These are phyloP conservation scores for Arrhamphus sclerolepis DNA, from an alignment of 2,797 vertebrate genomes.

Conservation along the genomic window DNA sequence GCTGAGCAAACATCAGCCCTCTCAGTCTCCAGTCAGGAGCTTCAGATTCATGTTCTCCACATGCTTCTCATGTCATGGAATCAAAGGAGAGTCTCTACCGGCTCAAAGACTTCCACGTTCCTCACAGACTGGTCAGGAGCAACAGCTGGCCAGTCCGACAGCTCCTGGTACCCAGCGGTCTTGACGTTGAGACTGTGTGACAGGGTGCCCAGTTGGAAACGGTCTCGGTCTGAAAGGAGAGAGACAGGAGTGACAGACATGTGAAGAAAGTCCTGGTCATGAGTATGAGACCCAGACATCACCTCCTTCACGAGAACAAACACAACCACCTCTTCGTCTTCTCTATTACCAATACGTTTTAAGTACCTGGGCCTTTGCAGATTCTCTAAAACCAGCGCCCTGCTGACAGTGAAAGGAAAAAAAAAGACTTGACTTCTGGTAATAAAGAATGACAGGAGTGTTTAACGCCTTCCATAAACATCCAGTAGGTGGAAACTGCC, in stretches of 20 bases:
- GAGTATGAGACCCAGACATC: constrained; percentile 69
- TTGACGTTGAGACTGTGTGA: constrained; percentile 92
- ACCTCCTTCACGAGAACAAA: constrained; percentile 6
- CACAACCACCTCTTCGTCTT: constrained; percentile 67
- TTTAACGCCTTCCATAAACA: constrained; percentile 94
- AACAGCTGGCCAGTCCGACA: constrained; percentile 91
- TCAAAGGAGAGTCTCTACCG: constrained; percentile 80
- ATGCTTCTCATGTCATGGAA: no score
- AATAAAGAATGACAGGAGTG: constrained; percentile 97
- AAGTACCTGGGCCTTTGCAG: constrained; percentile 86
- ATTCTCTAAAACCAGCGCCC: constrained; percentile 86
- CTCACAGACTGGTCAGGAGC: constrained; percentile 92
- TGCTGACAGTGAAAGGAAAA: constrained; percentile 76
- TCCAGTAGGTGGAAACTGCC: constrained; percentile 84
- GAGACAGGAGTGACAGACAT: not conserved
- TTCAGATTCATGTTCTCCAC: no score
- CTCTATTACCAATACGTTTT: constrained; percentile 87
- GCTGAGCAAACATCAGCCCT: no score
- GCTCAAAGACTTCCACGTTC: constrained; percentile 90
- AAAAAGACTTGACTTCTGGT: constrained; percentile 84
- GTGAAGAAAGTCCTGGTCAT: constrained; percentile 29
- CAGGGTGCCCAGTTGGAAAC: constrained; percentile 95
- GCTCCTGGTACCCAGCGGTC: constrained; percentile 91
- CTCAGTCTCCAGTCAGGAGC: no score
- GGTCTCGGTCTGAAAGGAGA: constrained; percentile 88